Evolutionary conservation across 2,888 invertebrate genomes (phyloP), one percentile per base, ranked within the genome.

Genomic region (Odontocerum albicorne): DNA sequence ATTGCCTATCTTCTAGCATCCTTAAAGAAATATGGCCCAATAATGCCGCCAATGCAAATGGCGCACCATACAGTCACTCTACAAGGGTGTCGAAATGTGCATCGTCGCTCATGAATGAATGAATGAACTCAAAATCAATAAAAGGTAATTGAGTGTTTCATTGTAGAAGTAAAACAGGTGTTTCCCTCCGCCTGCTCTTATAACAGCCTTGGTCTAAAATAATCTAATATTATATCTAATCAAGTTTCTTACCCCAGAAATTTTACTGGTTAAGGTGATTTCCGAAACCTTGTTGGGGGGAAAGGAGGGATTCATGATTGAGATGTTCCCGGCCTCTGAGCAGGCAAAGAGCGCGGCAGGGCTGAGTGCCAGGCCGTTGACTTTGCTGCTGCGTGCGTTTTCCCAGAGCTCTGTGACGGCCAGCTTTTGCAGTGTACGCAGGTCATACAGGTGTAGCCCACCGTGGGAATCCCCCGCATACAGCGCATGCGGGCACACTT

Each of bases 391-490:
- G 4, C 73, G 72, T 57, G 70, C 67, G 42, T 65, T 70, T 16
- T 70, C 68, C 74, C 75, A 77, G 49, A 77, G 63, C 57, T 47
- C 32, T n/a, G 36, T 50, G 4, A 51, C 36, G 4, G 53, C 42
- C 7, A 51, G n/a, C 12, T 46, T 55, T 12, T 49, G 59, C 15
- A 61, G 39, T 8, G 56, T 50, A 3, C 54, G 38, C 40, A 42
- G 43, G 21, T 74, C 69, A 53, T 74, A 71, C 3, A 76, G 63
- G 63, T 77, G 75, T 21, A 78, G 63, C 20, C 65, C 67, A 4
- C 78, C 77, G 62, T 70, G 74, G 10, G 77, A 75, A 56, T 77
- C 78, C 8, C 77, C 77, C 32, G 77, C 66, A 57, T 77, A 77
- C 51, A 78, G 60, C 12, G 75, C 71, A 49, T 69, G 65, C 15